Evolutionary conservation across 2,113 vertebrate species (phyloP).

Genomic region (Alces alces): DNA sequence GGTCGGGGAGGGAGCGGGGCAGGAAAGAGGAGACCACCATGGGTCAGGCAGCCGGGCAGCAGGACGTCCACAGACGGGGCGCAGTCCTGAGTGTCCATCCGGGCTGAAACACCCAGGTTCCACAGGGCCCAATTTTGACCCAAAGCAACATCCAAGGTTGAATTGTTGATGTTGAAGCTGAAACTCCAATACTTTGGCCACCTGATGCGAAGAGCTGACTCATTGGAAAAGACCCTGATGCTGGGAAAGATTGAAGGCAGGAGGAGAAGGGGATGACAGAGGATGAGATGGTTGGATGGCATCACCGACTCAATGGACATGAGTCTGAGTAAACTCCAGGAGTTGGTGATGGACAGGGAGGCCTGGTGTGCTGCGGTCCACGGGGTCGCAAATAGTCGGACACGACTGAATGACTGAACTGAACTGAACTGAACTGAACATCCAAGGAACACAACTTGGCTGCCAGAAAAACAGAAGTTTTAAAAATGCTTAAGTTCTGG

Average conservation of each 20-base stretch:
- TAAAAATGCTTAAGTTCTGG: background rate
- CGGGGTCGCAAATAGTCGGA: accelerated
- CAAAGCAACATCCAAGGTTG: background rate
- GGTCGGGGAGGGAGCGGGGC: background rate
- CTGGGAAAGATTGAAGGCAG: background rate
- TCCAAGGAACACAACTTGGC: background rate
- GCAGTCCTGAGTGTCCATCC: accelerated
- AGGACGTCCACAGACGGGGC: background rate
- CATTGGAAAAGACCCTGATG: background rate
- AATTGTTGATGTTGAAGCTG: background rate
- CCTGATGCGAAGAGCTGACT: background rate
- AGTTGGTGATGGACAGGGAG: background rate
- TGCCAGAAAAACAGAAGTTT: background rate
- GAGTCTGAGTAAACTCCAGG: background rate
- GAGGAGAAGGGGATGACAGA: background rate
- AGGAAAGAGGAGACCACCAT: background rate
- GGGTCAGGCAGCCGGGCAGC: accelerated
- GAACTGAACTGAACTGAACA: background rate
- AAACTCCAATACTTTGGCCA: background rate
- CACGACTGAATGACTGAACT: background rate
- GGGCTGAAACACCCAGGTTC: too few species aligned
- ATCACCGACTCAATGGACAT: background rate
- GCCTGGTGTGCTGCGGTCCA: background rate
- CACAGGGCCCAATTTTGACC: background rate
- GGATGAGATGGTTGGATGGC: background rate